These are phyloP conservation scores for Cancer borealis DNA, from an alignment of 2,888 invertebrate species.

Conservation along the genomic window DNA sequence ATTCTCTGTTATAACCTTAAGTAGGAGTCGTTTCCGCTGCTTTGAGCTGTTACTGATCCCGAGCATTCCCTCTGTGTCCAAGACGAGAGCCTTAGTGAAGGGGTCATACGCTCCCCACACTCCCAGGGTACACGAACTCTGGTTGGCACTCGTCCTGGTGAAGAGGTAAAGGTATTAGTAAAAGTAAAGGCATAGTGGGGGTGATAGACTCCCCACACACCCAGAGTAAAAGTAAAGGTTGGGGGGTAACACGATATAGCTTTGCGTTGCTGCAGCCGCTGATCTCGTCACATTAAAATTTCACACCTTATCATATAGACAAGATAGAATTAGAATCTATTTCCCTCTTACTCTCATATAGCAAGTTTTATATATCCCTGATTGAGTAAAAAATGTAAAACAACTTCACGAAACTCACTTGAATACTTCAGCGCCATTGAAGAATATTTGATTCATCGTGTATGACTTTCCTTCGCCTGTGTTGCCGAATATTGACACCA, in stretches of 20 bases:
- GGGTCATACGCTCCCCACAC: constrained; percentile 89
- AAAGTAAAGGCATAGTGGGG: no score
- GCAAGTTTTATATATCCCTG: not conserved
- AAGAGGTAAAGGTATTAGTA: not conserved
- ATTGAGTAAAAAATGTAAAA: not conserved
- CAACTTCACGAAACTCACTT: constrained; percentile 49
- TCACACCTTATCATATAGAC: no score
- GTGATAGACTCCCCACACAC: no score
- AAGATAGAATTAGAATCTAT: no score
- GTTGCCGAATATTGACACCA: constrained; percentile 91
- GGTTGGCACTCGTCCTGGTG: constrained; percentile 84
- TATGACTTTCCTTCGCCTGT: constrained; percentile 91
- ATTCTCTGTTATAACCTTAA: constrained; percentile 82
- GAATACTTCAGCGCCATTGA: constrained; percentile 85
- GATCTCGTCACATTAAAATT: no score
- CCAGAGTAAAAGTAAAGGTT: no score
- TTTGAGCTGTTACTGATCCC: constrained; percentile 84
- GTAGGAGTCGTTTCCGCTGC: constrained; percentile 85
- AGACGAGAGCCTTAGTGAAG: constrained; percentile 84
- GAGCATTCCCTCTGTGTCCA: constrained; percentile 90
- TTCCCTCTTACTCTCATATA: no score
- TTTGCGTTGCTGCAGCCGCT: no score
- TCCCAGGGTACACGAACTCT: constrained; percentile 87
- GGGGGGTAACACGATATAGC: no score
- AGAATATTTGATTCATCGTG: constrained; percentile 88